Conservation (phyloP, 2,888 invertebrate genomes). For the Hemistola chrysoprasaria region DNA sequence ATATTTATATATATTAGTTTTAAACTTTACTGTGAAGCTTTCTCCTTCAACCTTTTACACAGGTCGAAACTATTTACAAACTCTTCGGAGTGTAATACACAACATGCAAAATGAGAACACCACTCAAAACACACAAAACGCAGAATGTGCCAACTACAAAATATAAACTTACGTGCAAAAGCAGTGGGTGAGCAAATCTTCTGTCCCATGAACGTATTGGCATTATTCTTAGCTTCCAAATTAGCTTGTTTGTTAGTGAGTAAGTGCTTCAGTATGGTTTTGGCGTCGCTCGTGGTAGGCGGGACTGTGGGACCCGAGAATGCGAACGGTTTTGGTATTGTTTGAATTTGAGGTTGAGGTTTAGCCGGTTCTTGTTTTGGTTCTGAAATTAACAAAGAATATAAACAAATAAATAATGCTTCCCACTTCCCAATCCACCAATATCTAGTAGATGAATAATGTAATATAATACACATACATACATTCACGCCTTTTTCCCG, state of each 20-base stretch:
- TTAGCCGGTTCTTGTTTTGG: constrained; percentile 40
- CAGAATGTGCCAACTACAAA: no score
- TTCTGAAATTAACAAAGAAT: constrained; percentile 44
- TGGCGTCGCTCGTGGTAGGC: constrained; percentile 36
- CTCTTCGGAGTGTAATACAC: no score
- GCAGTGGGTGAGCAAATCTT: constrained; percentile 66
- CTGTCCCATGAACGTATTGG: constrained; percentile 67
- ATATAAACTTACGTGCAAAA: constrained; percentile 51
- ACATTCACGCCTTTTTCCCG: no score
- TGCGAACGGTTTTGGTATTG: constrained; percentile 18
- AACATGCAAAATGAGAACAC: background rate
- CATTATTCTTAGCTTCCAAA: constrained; percentile 38
- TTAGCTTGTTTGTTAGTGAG: constrained; percentile 48
- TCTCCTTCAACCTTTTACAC: no score
- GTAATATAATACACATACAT: no score
- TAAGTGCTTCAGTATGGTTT: constrained; percentile 57
- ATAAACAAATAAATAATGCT: no score
- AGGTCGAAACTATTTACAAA: no score
- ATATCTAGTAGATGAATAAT: no score
- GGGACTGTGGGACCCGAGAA: constrained; percentile 10
- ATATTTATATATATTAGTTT: no score
- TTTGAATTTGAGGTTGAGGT: constrained; percentile 22
- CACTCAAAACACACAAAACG: background rate
- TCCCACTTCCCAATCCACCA: no score
- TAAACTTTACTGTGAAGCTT: no score